Conservation (phyloP, 2,113 vertebrate genomes). For the Orthonyx spaldingii region DNA sequence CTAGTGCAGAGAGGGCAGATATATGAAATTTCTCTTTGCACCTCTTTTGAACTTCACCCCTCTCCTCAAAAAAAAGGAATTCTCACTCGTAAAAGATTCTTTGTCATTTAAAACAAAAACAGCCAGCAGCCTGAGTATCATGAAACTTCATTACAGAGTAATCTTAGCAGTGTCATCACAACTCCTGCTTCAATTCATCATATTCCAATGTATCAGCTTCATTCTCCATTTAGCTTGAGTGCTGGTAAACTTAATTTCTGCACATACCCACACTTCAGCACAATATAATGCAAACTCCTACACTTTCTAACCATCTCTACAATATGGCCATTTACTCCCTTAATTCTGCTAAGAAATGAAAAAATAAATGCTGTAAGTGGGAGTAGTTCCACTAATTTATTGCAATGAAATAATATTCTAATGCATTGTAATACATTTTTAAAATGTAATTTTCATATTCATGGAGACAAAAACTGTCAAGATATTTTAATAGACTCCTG, state of each 20-base stretch:
- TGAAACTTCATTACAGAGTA: constrained; percentile 22
- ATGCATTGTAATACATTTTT: constrained; percentile 30
- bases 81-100: neutral
- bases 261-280: constrained; percentile 45
- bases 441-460: constrained; percentile 24
- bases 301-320: constrained; percentile 29
- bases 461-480: constrained; percentile 28
- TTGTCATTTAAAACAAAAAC: neutral
- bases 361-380: constrained; percentile 36
- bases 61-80: accelerated
- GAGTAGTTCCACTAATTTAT: constrained; percentile 26
- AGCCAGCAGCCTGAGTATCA: neutral
- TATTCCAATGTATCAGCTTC: constrained; percentile 42
- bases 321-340: constrained; percentile 48
- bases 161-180: constrained; percentile 53
- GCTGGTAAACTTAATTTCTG: constrained; percentile 54
- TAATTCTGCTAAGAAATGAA: constrained; percentile 45
- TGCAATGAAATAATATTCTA: constrained; percentile 9
- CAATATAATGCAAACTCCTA: constrained; percentile 61
- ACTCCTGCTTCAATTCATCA: constrained; percentile 49
- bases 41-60: accelerated
- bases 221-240: constrained; percentile 56
- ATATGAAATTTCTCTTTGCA: neutral
- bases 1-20: neutral
- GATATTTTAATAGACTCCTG: constrained; percentile 3